Percentiles rank a stretch among this genome's conserved stretches.
phyloP scores from a whole-genome alignment of 2,888 invertebrate species.

The Myathropa florea region DNA sequence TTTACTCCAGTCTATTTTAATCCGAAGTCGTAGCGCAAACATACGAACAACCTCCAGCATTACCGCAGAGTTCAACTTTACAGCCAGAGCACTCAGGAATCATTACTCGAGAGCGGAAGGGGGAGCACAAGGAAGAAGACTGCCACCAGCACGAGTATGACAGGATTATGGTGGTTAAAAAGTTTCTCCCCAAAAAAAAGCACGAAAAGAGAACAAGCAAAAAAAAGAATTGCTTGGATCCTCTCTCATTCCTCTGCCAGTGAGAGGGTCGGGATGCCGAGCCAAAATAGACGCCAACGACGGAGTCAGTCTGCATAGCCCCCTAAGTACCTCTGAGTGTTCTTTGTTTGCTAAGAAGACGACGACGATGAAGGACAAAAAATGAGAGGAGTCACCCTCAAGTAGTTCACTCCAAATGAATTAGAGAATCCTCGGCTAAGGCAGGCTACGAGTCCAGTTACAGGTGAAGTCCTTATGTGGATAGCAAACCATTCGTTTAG shows the following conservation, averaged over 20 bases:
- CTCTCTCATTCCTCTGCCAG: no score
- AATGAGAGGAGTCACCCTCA: background rate
- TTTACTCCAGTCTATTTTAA: background rate
- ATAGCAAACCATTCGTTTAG: background rate
- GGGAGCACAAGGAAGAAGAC: background rate
- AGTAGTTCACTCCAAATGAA: constrained; percentile 27
- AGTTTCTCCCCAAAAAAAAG: constrained; percentile 5
- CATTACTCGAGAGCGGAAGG: constrained; percentile 10
- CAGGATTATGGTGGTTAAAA: constrained; percentile 58
- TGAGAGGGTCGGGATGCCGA: background rate
- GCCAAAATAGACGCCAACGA: background rate
- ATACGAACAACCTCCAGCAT: constrained; percentile 1
- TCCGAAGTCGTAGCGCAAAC: background rate
- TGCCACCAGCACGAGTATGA: constrained; percentile 20
- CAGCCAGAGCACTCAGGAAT: constrained; percentile 50
- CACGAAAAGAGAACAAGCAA: background rate
- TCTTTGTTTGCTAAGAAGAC: background rate
- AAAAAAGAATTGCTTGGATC: background rate
- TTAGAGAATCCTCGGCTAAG: constrained; percentile 5
- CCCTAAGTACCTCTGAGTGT: background rate
- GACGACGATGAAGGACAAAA: background rate
- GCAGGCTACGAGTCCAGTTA: constrained; percentile 4
- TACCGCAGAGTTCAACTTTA: constrained; percentile 38
- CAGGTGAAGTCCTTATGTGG: constrained; percentile 13
- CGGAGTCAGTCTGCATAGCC: background rate